Evolutionary conservation across 1,140 invertebrate genomes (phyloP).

Genomic region (Archivesica marissinica): DNA sequence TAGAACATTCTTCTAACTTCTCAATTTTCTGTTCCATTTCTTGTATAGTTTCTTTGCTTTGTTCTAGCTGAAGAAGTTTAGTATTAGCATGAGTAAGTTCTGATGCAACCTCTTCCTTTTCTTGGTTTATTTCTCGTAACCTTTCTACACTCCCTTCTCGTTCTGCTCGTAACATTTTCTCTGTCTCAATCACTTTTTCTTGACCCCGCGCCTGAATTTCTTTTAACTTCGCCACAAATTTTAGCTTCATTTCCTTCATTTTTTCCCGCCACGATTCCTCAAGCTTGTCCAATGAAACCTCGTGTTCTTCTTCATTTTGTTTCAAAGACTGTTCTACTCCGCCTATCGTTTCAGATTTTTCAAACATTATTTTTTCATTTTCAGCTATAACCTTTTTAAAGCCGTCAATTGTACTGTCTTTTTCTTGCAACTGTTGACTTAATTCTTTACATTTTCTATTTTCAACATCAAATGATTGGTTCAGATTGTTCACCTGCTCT

Average conservation of each 20-base stretch:
- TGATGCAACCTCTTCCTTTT: constrained; percentile 74
- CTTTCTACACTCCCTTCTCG: constrained; percentile 61
- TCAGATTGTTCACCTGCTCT: constrained; percentile 63
- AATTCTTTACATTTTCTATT: constrained; percentile 21
- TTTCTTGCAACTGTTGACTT: neutral
- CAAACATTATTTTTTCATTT: neutral
- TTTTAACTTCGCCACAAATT: constrained; percentile 73
- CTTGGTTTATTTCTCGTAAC: constrained; percentile 53
- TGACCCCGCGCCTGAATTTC: constrained; percentile 72
- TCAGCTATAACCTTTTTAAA: neutral
- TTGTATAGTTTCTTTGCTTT: constrained; percentile 71
- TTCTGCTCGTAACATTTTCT: constrained; percentile 58
- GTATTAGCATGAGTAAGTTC: constrained; percentile 79
- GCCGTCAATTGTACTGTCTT: neutral
- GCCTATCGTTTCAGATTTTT: neutral
- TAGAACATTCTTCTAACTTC: constrained; percentile 62
- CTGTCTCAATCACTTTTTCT: constrained; percentile 63
- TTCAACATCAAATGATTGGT: neutral
- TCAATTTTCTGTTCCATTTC: constrained; percentile 74
- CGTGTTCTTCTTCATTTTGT: constrained; percentile 75
- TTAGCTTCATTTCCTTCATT: constrained; percentile 78
- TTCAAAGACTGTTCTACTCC: constrained; percentile 62
- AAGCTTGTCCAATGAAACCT: constrained; percentile 73
- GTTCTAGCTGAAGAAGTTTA: constrained; percentile 75
- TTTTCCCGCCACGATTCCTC: constrained; percentile 76